Percentiles rank a stretch among this genome's conserved stretches.
These are phyloP conservation scores for Helicoverpa assulta DNA, from an alignment of 2,888 invertebrate species.

Conservation along the genomic window DNA sequence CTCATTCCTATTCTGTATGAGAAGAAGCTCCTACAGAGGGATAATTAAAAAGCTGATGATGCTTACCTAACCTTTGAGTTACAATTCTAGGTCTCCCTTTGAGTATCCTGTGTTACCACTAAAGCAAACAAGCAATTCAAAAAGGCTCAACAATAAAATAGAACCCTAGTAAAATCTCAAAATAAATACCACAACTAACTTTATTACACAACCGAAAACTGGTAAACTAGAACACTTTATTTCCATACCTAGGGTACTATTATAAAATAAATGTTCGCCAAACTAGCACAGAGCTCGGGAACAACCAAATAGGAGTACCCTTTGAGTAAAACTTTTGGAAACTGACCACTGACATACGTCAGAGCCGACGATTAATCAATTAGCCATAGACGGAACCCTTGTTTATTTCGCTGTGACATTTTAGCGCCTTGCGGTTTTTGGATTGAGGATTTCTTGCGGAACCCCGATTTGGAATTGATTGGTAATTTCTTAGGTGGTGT, in stretches of 20 bases:
- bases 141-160: too few species aligned
- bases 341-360: constrained; percentile 43
- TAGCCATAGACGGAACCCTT: constrained; percentile 51
- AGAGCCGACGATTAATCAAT: constrained; percentile 60
- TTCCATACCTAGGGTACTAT: constrained; percentile 39
- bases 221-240: constrained; percentile 28
- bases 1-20: too few species aligned
- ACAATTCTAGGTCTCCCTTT: too few species aligned
- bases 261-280: constrained; percentile 28
- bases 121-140: too few species aligned
- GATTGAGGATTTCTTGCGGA: constrained; percentile 14
- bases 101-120: too few species aligned
- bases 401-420: constrained; percentile 44
- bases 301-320: constrained; percentile 27
- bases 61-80: too few species aligned
- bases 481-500: constrained; percentile 1
- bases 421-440: constrained; percentile 41
- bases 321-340: constrained; percentile 44
- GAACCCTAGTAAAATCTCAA: not conserved
- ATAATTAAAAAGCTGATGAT: too few species aligned
- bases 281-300: constrained; percentile 29
- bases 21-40: too few species aligned
- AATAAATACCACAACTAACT: not conserved
- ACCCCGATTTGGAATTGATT: constrained; percentile 26
- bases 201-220: not conserved